Conservation (phyloP, 2,797 vertebrate species). For the Coccyzus lansbergi region DNA sequence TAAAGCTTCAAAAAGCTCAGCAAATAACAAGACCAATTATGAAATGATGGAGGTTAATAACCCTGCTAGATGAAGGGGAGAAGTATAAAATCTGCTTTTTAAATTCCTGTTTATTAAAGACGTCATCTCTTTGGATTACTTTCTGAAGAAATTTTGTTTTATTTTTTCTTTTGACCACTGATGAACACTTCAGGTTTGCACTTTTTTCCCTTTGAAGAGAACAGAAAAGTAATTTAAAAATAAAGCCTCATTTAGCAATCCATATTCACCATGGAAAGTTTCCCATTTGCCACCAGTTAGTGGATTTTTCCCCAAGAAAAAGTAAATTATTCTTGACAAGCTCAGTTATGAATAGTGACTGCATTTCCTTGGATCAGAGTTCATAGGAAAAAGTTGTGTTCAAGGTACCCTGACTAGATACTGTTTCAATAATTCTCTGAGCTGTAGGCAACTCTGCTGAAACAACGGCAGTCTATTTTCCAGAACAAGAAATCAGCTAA, state of each 20-base stretch:
- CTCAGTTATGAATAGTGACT: slow-evolving; percentile 35
- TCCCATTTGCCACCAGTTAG: slow-evolving; percentile 27
- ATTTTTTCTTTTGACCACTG: not conserved
- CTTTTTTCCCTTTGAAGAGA: not conserved
- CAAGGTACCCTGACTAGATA: not conserved
- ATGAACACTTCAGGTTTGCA: not conserved
- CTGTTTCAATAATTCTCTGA: not conserved
- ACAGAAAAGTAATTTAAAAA: not conserved
- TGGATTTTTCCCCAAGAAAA: slow-evolving; percentile 49
- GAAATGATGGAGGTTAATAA: not conserved
- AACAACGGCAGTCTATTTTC: not conserved
- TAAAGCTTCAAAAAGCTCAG: not conserved
- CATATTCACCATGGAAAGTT: slow-evolving; percentile 24
- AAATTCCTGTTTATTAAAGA: not conserved
- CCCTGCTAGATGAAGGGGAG: not conserved
- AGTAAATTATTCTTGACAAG: slow-evolving; percentile 57
- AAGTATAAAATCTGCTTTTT: not conserved
- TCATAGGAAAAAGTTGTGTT: slow-evolving; percentile 38
- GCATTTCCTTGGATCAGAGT: slow-evolving; percentile 36
- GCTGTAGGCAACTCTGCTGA: not conserved
- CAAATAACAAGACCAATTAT: not conserved
- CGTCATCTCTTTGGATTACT: not conserved
- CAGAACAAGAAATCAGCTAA: not conserved
- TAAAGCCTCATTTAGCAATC: slow-evolving; percentile 7
- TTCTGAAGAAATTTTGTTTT: not conserved